Base-by-base conservation (phyloP, 2,888 invertebrate species). In the Philereme vetulata region DNA sequence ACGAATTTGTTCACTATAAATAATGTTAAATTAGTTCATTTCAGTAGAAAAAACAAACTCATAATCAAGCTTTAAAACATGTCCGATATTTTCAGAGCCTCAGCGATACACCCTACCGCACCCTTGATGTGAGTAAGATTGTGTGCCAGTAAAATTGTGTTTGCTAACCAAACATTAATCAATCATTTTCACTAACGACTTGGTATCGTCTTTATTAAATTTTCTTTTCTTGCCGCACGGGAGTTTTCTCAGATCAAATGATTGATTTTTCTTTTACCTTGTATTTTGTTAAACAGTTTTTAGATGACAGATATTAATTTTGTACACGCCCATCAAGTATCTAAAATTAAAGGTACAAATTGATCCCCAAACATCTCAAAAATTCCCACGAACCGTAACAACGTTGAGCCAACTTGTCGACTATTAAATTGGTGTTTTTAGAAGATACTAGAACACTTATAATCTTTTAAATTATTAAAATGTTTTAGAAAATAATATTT, bases 51-150 rank as follows among this genome's bases (percentile, higher is more conserved):
- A 47, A n/a, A 47, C 40, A 33, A 47, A 43, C 43, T 48, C 43
- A 35, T 54, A 47, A 45, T 10, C 8, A 50, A 35, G 10, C 0
- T 40, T 56, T 51, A 43, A 47, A 54, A 53, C 44, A 51, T 56
- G 36, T 51, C 21, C 21, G 36, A 46, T 62, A 53, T 56, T 47
- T 69, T 54, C 69, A 70, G 69, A 70, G 69, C 60, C 56, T 66
- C 62, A 70, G 69, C 59, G 67, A 67, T 62, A 69, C 84, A 64
- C 72, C 82, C 59, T 81, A 85, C 70, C 82, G 82, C 65, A 74
- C 73, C 65, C 75, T 80, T 58, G 76, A 90, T 78, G 91, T 92
- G 83, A 92, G 91, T 91, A 86, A 83, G 74, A 78, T 78, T 80
- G 77, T 76, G 74, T 79, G 76, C 74, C 72, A 72, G 21, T 21